Conservation (phyloP, 2,888 invertebrate species). For the Camptogramma bilineatum region DNA sequence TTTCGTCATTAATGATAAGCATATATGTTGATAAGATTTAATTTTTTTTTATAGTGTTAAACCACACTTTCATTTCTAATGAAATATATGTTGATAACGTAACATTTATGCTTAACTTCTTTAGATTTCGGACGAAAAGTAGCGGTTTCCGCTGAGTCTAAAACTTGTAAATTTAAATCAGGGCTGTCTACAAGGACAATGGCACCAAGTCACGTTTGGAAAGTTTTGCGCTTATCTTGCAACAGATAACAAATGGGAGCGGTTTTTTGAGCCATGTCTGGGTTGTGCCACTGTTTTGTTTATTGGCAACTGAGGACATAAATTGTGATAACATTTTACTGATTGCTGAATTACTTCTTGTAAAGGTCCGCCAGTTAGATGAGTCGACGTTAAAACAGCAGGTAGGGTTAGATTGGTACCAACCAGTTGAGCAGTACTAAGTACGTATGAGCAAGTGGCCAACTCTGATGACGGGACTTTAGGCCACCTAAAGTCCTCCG, state of each 20-base stretch:
- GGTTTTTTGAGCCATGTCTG: slow-evolving; percentile 4
- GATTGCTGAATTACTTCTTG: not conserved
- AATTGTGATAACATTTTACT: not conserved
- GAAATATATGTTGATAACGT: too few species aligned
- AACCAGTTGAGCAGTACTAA: too few species aligned
- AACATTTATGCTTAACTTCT: too few species aligned
- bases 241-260: not conserved
- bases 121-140: not conserved
- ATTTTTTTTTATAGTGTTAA: too few species aligned
- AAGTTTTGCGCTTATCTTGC: slow-evolving; percentile 27
- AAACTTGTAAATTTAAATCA: slow-evolving; percentile 23
- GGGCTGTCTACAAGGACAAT: slow-evolving; percentile 27
- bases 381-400: too few species aligned
- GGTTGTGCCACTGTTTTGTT: not conserved
- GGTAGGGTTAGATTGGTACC: too few species aligned
- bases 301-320: slow-evolving; percentile 1
- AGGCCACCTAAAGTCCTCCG: too few species aligned
- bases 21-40: too few species aligned
- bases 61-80: too few species aligned
- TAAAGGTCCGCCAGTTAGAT: not conserved
- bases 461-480: too few species aligned
- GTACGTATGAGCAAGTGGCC: too few species aligned
- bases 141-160: not conserved
- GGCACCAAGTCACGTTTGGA: slow-evolving; percentile 22
- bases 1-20: too few species aligned